Evolutionary conservation across 2,888 invertebrate genomes (phyloP).

Genomic region (Gryllus longicercus): DNA sequence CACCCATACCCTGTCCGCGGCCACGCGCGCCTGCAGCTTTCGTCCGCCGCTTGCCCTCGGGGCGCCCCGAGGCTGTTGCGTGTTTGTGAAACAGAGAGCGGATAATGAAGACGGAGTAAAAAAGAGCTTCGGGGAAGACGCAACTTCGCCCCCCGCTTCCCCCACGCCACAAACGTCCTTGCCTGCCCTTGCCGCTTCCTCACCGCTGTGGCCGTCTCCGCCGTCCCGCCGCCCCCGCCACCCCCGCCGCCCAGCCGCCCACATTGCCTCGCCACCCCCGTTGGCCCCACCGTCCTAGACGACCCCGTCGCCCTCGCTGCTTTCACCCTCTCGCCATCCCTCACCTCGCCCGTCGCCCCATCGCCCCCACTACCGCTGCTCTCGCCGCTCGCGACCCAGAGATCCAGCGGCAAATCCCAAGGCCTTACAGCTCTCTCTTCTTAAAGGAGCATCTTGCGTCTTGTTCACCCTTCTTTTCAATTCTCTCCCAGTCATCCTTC

Average conservation of each 20-base stretch:
- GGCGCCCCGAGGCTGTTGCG: not conserved
- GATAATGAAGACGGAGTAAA: not conserved
- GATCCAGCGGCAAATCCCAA: no score
- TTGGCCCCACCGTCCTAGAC: not conserved
- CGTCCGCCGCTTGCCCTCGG: not conserved
- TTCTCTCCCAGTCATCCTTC: no score
- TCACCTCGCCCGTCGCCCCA: no score
- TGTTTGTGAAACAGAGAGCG: constrained; percentile 17
- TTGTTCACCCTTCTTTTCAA: no score
- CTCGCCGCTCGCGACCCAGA: no score
- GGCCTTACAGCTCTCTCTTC: no score
- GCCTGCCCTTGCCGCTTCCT: not conserved
- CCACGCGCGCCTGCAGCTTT: not conserved
- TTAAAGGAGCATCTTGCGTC: no score
- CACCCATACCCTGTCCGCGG: not conserved
- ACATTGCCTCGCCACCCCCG: not conserved
- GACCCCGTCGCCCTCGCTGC: no score
- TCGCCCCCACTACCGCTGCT: no score
- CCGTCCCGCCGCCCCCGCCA: not conserved
- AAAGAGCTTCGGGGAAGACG: not conserved
- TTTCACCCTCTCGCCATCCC: not conserved
- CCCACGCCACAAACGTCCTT: no score
- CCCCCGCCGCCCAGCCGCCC: not conserved
- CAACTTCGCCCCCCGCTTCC: not conserved
- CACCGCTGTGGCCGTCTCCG: not conserved